Percentiles rank a stretch among this genome's conserved stretches.
phyloP scores from a whole-genome alignment of 1,140 invertebrate species.

The Leptinotarsa defecta region DNA sequence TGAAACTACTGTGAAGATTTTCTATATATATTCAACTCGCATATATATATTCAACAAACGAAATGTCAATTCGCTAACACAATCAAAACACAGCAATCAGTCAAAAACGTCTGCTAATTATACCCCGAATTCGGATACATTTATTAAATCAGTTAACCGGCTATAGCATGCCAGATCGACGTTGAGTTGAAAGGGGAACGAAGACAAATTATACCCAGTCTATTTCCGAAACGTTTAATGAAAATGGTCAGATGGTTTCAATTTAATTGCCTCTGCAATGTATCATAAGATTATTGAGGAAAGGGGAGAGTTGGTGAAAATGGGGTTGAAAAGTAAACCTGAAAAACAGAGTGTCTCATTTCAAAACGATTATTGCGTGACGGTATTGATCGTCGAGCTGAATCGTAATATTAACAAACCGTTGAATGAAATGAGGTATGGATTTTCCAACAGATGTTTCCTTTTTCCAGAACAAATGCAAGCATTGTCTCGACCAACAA shows the following conservation, averaged over 20 bases:
- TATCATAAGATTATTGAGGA: background rate
- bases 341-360: too few species aligned
- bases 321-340: too few species aligned
- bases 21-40: too few species aligned
- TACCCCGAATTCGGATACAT: background rate
- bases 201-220: slow-evolving; percentile 9
- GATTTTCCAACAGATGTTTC: too few species aligned
- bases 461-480: too few species aligned
- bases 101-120: slow-evolving; percentile 9
- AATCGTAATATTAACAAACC: too few species aligned
- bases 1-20: too few species aligned
- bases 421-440: too few species aligned
- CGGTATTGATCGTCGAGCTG: too few species aligned
- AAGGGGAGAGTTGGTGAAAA: background rate
- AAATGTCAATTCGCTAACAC: background rate
- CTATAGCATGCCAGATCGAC: slow-evolving; percentile 7
- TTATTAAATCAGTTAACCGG: slow-evolving; percentile 6
- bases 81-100: slow-evolving; percentile 14
- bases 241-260: background rate
- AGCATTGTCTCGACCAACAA: too few species aligned
- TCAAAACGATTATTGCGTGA: too few species aligned
- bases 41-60: too few species aligned
- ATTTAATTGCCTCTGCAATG: background rate
- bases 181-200: slow-evolving; percentile 6
- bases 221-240: background rate